Evolutionary conservation across 2,797 vertebrate species (phyloP), one percentile per base, ranked within the genome.

Genomic region (Urophycis tenuis): DNA sequence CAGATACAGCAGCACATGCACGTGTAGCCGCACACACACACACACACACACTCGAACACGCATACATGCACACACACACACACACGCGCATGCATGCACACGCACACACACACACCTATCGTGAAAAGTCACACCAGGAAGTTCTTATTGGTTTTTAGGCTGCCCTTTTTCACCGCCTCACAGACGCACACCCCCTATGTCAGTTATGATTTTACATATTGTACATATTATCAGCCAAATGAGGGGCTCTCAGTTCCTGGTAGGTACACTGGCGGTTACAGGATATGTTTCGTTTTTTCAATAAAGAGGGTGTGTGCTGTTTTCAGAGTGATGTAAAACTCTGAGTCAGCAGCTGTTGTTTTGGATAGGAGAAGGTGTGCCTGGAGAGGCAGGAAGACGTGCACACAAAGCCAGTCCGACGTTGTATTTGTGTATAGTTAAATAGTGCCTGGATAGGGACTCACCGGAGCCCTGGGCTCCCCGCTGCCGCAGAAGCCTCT

Each of bases 141-240:
- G 86, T 87, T 88, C 87, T 89, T 87, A 88, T 90, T 87, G 87
- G 90, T 90, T 90, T 89, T 91, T 32, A 19, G 87, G 84, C 87
- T 87, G 80, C 82, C 85, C 82, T 75, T 76, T 80, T 31, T 81
- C 79, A 83, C 83, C 79, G 83, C 80, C 45, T n/a, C 53, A 29
- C 70, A 75, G 33, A 69, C 33, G 32, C 64, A 70, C 33, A 83
- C 88, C 86, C 83, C 85, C 82, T 83, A 81, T 81, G 90, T 91
- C 89, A 89, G 90, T 91, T 90, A 89, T 85, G 84, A 88, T 89
- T 92, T 91, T 91, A 91, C 90, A 91, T 92, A 90, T 85, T 79
- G 82, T 85, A 89, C 81, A 88, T 87, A 88, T 74, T 87, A 87
- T 91, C 89, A 91, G 87, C 89, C 87, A 89, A 91, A 90, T 90